Percentiles rank a stretch among this genome's conserved stretches.
Conservation (phyloP, 2,797 vertebrate genomes). For the Gobio occitaniae region DNA sequence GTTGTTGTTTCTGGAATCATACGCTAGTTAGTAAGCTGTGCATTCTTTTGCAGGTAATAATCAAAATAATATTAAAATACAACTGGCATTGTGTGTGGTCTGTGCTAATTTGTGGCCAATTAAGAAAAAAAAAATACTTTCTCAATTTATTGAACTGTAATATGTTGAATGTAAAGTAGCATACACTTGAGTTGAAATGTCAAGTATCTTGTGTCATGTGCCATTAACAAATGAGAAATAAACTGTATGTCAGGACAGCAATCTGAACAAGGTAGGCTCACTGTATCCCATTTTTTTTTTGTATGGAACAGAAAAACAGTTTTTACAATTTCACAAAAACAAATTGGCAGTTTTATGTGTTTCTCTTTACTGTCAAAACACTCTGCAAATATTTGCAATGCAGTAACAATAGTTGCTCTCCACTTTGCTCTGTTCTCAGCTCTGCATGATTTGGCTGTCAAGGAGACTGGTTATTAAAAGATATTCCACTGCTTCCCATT, state of each 20-base stretch:
- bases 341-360: slow-evolving; percentile 1
- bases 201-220: neutral
- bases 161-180: neutral
- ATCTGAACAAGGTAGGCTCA: neutral
- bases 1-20: neutral
- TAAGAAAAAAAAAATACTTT: neutral
- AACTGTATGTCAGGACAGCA: neutral
- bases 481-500: slow-evolving; percentile 79
- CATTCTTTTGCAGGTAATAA: neutral
- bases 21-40: neutral
- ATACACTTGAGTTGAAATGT: neutral
- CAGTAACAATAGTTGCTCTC: slow-evolving; percentile 31
- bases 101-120: neutral
- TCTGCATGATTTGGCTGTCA: slow-evolving; percentile 70
- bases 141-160: neutral
- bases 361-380: slow-evolving; percentile 4
- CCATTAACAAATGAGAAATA: neutral
- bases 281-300: neutral
- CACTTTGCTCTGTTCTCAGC: slow-evolving; percentile 62
- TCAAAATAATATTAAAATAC: neutral
- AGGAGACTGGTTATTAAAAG: slow-evolving; percentile 78
- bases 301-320: neutral
- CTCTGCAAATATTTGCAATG: slow-evolving; percentile 16
- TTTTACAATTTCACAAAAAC: neutral
- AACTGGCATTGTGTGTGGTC: neutral